Evolutionary conservation across 2,797 vertebrate species (phyloP).

Genomic region (Hoplostethus atlanticus): DNA sequence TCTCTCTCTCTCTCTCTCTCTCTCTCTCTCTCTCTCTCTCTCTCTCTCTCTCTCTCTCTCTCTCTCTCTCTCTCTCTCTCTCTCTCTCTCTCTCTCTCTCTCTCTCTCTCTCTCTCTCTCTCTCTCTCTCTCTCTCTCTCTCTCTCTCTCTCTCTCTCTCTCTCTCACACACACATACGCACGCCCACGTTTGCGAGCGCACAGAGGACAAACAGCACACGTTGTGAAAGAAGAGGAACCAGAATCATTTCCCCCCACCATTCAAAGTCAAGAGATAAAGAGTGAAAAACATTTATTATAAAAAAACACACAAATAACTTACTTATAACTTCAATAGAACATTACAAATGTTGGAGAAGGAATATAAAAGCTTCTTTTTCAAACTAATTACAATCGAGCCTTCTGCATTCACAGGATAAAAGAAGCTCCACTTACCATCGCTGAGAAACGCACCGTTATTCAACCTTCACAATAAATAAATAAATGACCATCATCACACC

Average conservation of each 20-base stretch:
- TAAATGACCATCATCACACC: background rate
- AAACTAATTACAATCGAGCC: constrained; percentile 17
- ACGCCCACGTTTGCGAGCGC: background rate
- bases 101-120: too few species aligned
- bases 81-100: too few species aligned
- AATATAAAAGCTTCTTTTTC: background rate
- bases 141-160: too few species aligned
- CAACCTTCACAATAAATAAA: background rate
- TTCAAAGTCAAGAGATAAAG: constrained; percentile 5
- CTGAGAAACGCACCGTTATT: constrained; percentile 18
- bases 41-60: too few species aligned
- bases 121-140: too few species aligned
- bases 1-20: too few species aligned
- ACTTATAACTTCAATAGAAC: constrained; percentile 20
- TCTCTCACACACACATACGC: constrained; percentile 7
- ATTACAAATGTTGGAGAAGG: background rate
- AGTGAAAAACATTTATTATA: constrained; percentile 51
- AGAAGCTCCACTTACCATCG: background rate
- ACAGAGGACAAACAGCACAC: constrained; percentile 25
- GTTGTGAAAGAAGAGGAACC: constrained; percentile 19
- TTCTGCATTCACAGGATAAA: background rate
- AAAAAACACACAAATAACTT: constrained; percentile 36
- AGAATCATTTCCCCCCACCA: constrained; percentile 1
- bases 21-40: too few species aligned
- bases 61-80: too few species aligned